A percentile compares a stretch with the other conserved stretches of the same genome.
These are phyloP conservation scores for Periparus ater DNA, from an alignment of 2,797 vertebrate species.

Conservation along the genomic window DNA sequence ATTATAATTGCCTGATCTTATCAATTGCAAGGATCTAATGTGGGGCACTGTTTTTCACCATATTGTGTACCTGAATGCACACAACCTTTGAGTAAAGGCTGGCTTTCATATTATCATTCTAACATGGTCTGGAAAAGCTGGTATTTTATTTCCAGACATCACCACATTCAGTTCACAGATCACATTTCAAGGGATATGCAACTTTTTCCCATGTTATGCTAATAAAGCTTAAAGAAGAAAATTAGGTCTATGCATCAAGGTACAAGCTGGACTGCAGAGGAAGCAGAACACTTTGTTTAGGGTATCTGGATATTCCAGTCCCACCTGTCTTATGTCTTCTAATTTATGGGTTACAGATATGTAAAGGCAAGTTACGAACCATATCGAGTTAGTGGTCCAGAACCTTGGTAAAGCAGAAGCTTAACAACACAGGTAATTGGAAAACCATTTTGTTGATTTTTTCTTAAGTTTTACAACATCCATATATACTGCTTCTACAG, in stretches of 20 bases:
- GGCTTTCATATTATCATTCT: neutral
- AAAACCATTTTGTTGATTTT: neutral
- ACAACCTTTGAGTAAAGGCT: neutral
- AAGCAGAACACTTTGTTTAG: neutral
- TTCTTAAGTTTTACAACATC: neutral
- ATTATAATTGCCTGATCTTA: neutral
- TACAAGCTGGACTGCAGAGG: neutral
- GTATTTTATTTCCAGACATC: neutral
- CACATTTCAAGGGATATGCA: neutral
- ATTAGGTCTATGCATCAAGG: neutral
- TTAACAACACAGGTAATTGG: neutral
- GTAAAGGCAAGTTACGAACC: neutral
- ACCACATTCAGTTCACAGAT: neutral
- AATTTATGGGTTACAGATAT: neutral
- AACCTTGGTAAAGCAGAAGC: neutral
- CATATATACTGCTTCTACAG: neutral
- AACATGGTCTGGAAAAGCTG: neutral
- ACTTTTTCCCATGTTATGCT: neutral
- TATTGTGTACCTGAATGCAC: neutral
- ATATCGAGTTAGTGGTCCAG: neutral
- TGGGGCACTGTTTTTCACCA: fast-evolving
- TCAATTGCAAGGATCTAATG: neutral
- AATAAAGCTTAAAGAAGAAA: neutral
- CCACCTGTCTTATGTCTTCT: neutral
- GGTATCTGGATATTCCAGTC: neutral